A percentile compares a stretch with the other conserved stretches of the same genome.
These are phyloP conservation scores for Nannoperca australis DNA, from an alignment of 2,797 vertebrate species.

Conservation along the genomic window DNA sequence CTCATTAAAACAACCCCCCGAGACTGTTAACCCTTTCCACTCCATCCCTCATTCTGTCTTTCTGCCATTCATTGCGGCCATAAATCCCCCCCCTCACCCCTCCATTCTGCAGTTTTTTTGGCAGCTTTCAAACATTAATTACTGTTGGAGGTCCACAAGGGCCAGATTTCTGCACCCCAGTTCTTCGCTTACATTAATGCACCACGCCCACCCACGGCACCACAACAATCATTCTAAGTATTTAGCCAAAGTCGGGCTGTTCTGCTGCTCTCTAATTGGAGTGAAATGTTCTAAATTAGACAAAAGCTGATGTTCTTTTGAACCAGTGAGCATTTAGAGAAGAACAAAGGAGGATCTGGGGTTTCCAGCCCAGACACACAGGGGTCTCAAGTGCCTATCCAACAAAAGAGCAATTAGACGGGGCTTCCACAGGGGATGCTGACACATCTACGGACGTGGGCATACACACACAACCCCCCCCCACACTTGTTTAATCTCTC, in stretches of 20 bases:
- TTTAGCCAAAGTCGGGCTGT: conserved; percentile 67
- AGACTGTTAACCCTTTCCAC: conserved; percentile 65
- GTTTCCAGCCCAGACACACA: conserved; percentile 65
- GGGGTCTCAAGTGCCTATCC: conserved; percentile 57
- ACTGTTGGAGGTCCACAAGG: conserved; percentile 66
- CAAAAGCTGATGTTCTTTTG: conserved; percentile 55
- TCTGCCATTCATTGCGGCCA: conserved; percentile 51
- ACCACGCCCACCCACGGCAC: conserved; percentile 68
- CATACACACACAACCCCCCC: not conserved
- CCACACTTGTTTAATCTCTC: conserved; percentile 24
- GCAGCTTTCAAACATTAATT: conserved; percentile 75
- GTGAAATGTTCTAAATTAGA: conserved; percentile 61
- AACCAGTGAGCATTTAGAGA: conserved; percentile 58
- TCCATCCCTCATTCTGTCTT: conserved; percentile 43
- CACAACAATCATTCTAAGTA: conserved; percentile 57
- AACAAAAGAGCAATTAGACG: conserved; percentile 79
- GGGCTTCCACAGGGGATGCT: conserved; percentile 48
- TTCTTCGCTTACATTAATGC: conserved; percentile 42
- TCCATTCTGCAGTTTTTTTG: conserved; percentile 53
- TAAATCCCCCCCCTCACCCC: conserved; percentile 45
- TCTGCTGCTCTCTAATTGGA: conserved; percentile 64
- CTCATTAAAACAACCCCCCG: conserved; percentile 72
- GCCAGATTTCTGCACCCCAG: conserved; percentile 66
- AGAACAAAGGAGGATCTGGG: conserved; percentile 66
- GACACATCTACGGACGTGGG: conserved; percentile 30